A percentile compares a stretch with the other conserved stretches of the same genome.
Evolutionary conservation across 2,888 invertebrate species (phyloP).

Genomic region (Altica lythri): DNA sequence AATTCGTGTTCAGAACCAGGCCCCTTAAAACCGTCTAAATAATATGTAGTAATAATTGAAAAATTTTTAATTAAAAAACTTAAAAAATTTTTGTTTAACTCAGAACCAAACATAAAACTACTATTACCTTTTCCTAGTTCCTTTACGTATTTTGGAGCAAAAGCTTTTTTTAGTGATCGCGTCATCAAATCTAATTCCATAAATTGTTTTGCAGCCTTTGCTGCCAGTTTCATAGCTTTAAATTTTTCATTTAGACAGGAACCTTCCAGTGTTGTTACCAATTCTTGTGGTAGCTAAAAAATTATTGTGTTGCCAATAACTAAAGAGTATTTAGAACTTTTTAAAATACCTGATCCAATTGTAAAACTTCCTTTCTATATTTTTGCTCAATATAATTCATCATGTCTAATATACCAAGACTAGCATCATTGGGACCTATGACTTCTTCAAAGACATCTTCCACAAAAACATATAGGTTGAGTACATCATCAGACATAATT

Average conservation of each 20-base stretch:
- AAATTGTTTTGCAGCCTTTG: constrained; percentile 64
- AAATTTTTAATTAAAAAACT: not conserved
- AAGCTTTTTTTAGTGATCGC: constrained; percentile 57
- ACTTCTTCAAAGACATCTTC: constrained; percentile 69
- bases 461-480: constrained; percentile 64
- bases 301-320: no score
- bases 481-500: constrained; percentile 62
- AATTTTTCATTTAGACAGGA: constrained; percentile 61
- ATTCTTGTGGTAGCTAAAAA: constrained; percentile 41
- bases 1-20: no score
- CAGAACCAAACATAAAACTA: not conserved
- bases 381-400: constrained; percentile 65
- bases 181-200: constrained; percentile 59
- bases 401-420: constrained; percentile 61
- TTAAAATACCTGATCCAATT: constrained; percentile 58
- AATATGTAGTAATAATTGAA: not conserved
- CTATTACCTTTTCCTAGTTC: constrained; percentile 33
- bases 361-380: constrained; percentile 58
- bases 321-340: no score
- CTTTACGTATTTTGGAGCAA: constrained; percentile 50
- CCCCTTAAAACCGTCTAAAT: not conserved
- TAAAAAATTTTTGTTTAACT: not conserved
- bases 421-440: constrained; percentile 63
- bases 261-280: constrained; percentile 60
- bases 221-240: constrained; percentile 60